A percentile compares a stretch with the other conserved stretches of the same genome.
Conservation (phyloP, 2,113 vertebrate genomes). For the Typhlomys cinereus region DNA sequence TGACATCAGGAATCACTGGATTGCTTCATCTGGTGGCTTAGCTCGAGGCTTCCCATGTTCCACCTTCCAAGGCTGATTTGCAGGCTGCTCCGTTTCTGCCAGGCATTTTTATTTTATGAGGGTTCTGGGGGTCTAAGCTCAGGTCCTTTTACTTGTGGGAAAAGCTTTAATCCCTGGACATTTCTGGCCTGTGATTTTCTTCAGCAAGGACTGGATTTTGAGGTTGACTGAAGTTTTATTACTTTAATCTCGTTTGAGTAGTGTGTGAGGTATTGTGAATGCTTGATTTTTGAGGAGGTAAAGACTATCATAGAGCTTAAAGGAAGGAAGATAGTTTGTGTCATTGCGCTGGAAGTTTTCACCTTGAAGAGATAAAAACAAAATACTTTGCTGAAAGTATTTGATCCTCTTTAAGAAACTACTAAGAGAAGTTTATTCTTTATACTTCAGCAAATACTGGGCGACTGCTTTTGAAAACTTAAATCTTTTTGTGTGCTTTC, state of each 20-base stretch:
- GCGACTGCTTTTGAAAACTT: background rate
- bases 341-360: background rate
- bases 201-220: background rate
- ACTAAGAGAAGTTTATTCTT: background rate
- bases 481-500: background rate
- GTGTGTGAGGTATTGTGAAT: background rate
- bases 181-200: too few species aligned
- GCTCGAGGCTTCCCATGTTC: too few species aligned
- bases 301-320: background rate
- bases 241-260: background rate
- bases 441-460: background rate
- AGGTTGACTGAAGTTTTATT: background rate
- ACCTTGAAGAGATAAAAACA: background rate
- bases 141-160: background rate
- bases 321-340: background rate
- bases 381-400: background rate
- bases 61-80: too few species aligned
- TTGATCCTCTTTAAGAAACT: background rate
- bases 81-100: too few species aligned
- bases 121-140: background rate
- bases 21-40: too few species aligned
- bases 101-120: background rate
- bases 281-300: constrained; percentile 17
- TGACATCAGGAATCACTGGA: too few species aligned
- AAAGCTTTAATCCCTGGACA: background rate